A percentile compares a stretch with the other conserved stretches of the same genome.
Evolutionary conservation across 2,888 invertebrate genomes (phyloP).

Genomic region (Protophormia terraenovae): DNA sequence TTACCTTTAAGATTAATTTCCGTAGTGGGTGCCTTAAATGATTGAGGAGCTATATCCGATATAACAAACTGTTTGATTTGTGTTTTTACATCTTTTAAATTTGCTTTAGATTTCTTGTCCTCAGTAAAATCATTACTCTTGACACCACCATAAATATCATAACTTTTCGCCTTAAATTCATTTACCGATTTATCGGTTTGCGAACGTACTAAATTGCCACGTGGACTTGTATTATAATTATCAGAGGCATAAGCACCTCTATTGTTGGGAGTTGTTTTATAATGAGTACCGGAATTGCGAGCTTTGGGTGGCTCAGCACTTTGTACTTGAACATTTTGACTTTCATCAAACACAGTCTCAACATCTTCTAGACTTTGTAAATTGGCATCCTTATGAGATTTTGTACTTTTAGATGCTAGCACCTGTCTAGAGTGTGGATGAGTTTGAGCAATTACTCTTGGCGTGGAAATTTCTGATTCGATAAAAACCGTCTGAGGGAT

Average conservation of each 20-base stretch:
- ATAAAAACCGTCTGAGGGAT: conserved; percentile 40
- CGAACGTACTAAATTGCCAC: conserved; percentile 70
- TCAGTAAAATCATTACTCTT: conserved; percentile 57
- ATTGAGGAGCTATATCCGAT: conserved; percentile 81
- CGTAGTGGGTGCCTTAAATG: conserved; percentile 80
- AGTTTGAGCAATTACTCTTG: conserved; percentile 69
- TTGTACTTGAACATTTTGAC: conserved; percentile 75
- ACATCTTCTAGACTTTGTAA: conserved; percentile 69
- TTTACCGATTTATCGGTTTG: conserved; percentile 68
- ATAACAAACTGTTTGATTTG: conserved; percentile 77
- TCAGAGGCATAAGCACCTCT: conserved; percentile 71
- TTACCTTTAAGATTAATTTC: background rate
- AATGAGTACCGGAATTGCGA: conserved; percentile 40
- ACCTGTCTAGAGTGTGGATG: conserved; percentile 57
- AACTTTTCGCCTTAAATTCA: conserved; percentile 55
- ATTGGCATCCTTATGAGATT: conserved; percentile 62
- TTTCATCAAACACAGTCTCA: conserved; percentile 76
- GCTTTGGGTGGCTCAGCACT: conserved; percentile 70
- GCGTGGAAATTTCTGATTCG: conserved; percentile 69
- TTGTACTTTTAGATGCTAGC: conserved; percentile 24
- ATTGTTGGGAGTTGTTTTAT: conserved; percentile 66
- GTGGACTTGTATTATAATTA: conserved; percentile 71
- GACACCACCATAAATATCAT: conserved; percentile 56
- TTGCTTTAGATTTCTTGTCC: conserved; percentile 31
- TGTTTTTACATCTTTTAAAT: conserved; percentile 63